A percentile compares a stretch with the other conserved stretches of the same genome.
Conservation (phyloP, 1,140 invertebrate species). For the Anastrepha ludens region DNA sequence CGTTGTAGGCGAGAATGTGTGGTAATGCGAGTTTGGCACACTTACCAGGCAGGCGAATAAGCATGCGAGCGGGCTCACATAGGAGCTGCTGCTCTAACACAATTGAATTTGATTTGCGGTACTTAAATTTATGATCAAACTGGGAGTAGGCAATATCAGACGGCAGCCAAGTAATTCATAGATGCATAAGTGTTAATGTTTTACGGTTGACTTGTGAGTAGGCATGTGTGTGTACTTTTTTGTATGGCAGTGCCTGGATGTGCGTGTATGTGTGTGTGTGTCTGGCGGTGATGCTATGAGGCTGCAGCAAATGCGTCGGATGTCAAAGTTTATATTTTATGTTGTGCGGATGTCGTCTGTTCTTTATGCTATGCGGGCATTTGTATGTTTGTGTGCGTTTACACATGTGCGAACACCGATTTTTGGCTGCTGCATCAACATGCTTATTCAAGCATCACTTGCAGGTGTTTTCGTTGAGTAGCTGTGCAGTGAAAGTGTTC, state of each 20-base stretch:
- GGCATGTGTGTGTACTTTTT: not conserved
- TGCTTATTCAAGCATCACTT: too few species aligned
- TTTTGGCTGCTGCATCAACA: not conserved
- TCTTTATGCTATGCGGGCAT: constrained; percentile 36
- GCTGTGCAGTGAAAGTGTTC: too few species aligned
- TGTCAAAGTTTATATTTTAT: constrained; percentile 52
- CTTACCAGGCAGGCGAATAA: not conserved
- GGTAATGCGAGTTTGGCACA: constrained; percentile 13
- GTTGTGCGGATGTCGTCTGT: constrained; percentile 15
- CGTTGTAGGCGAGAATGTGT: constrained; percentile 37
- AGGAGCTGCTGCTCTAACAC: constrained; percentile 20
- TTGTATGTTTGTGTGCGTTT: not conserved
- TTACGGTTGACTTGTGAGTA: not conserved
- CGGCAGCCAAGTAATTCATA: not conserved
- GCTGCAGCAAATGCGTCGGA: constrained; percentile 31
- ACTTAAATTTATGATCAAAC: constrained; percentile 48
- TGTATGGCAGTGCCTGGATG: not conserved
- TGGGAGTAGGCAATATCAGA: constrained; percentile 36
- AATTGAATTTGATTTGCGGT: constrained; percentile 54
- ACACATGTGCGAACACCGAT: not conserved
- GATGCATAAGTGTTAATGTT: constrained; percentile 15
- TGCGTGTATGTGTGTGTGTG: not conserved
- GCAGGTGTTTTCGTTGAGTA: too few species aligned
- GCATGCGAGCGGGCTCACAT: not conserved
- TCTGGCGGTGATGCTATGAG: not conserved